phyloP scores from a whole-genome alignment of 1,140 invertebrate species.

The Antheraea mylitta region DNA sequence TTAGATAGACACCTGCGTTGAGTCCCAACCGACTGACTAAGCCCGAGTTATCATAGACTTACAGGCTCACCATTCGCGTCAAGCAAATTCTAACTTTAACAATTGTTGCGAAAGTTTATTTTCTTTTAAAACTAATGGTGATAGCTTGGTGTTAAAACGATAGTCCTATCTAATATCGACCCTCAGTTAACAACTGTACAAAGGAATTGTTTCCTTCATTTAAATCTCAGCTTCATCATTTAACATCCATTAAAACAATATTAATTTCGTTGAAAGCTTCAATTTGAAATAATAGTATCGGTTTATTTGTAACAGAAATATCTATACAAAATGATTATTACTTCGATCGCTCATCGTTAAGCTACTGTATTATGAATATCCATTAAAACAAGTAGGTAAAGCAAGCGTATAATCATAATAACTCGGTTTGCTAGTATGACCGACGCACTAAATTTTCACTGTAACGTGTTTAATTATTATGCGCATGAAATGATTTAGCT shows the following conservation, averaged over 20 bases:
- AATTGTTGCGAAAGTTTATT: constrained; percentile 30
- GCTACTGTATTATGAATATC: constrained; percentile 21
- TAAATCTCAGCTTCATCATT: constrained; percentile 24
- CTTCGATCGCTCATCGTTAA: constrained; percentile 11
- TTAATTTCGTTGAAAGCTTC: constrained; percentile 28
- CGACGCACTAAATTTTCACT: constrained; percentile 32
- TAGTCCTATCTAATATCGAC: constrained; percentile 54
- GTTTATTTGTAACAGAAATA: constrained; percentile 18
- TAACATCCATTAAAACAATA: constrained; percentile 26
- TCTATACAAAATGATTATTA: constrained; percentile 16
- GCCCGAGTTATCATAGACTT: constrained; percentile 69
- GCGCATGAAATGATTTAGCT: constrained; percentile 44
- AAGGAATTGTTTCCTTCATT: constrained; percentile 47
- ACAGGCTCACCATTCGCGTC: constrained; percentile 39
- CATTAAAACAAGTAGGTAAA: constrained; percentile 23
- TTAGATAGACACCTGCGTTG: constrained; percentile 75
- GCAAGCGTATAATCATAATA: constrained; percentile 34
- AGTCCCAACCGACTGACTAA: constrained; percentile 65
- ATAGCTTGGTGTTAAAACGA: constrained; percentile 47
- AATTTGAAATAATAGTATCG: constrained; percentile 19
- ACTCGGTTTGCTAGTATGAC: constrained; percentile 43
- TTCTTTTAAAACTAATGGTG: constrained; percentile 29
- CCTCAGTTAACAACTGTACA: constrained; percentile 38
- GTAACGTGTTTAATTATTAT: constrained; percentile 43
- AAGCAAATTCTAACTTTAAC: constrained; percentile 44